A percentile compares a stretch with the other conserved stretches of the same genome.
phyloP scores from a whole-genome alignment of 2,113 vertebrate species.

The Passer domesticus region DNA sequence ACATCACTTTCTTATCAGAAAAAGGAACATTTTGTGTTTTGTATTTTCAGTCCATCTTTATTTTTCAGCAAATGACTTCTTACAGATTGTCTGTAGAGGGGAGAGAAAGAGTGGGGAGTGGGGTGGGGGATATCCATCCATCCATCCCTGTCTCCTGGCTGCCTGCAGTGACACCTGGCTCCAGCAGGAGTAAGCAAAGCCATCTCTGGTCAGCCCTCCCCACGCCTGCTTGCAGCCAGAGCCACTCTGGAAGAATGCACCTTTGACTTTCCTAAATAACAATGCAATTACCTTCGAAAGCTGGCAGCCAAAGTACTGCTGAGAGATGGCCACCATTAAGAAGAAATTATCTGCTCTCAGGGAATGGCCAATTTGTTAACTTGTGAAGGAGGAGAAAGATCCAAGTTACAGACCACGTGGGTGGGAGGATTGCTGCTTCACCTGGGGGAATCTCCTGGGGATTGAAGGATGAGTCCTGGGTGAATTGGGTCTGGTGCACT shows the following conservation, averaged over 20 bases:
- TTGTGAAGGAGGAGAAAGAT: constrained; percentile 18
- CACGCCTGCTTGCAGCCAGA: background rate
- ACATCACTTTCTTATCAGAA: constrained; percentile 64
- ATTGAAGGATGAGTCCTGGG: background rate
- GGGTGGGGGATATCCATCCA: background rate
- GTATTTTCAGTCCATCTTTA: constrained; percentile 40
- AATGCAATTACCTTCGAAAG: constrained; percentile 69
- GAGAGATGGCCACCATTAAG: constrained; percentile 71
- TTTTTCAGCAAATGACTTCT: constrained; percentile 8
- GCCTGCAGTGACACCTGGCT: constrained; percentile 47
- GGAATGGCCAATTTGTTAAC: constrained; percentile 62
- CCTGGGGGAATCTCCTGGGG: background rate
- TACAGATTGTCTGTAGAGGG: background rate
- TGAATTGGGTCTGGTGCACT: background rate
- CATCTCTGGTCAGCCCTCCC: background rate
- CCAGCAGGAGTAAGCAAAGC: background rate
- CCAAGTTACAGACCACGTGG: background rate
- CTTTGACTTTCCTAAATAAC: constrained; percentile 72
- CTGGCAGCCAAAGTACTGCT: constrained; percentile 67
- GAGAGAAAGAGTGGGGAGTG: background rate
- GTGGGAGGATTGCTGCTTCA: background rate
- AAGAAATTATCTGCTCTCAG: constrained; percentile 68
- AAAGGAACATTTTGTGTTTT: constrained; percentile 27
- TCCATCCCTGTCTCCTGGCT: background rate
- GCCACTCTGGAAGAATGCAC: constrained; percentile 57